Conservation (phyloP, 2,888 invertebrate species). For the Drosophila phalerata region DNA sequence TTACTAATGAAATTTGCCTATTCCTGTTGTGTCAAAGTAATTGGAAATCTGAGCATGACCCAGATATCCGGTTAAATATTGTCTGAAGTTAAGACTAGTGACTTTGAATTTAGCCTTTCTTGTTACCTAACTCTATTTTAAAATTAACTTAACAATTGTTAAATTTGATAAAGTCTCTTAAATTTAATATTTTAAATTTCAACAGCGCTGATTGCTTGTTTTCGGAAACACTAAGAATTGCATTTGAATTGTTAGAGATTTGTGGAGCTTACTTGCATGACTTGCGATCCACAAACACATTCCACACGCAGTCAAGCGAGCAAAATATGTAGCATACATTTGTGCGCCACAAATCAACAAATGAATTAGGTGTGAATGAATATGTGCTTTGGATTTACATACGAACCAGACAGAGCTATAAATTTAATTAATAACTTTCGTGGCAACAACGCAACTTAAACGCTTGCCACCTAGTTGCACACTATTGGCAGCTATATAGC, state of each 20-base stretch:
- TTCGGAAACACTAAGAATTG: not conserved
- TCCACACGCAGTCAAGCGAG: not conserved
- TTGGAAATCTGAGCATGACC: constrained; percentile 23
- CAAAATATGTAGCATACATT: constrained; percentile 29
- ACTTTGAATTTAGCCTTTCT: constrained; percentile 16
- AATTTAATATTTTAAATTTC: too few relatives aligned
- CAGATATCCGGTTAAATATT: constrained; percentile 16
- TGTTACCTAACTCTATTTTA: not conserved
- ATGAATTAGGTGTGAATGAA: constrained; percentile 1
- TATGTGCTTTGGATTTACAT: constrained; percentile 7
- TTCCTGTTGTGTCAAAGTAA: constrained; percentile 31
- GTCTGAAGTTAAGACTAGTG: not conserved
- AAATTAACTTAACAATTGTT: not conserved
- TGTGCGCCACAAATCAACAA: not conserved
- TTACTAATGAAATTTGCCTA: constrained; percentile 48
- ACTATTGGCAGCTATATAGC: constrained; percentile 17
- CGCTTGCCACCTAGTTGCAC: constrained; percentile 6
- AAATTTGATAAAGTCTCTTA: too few relatives aligned
- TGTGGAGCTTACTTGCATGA: not conserved
- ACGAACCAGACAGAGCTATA: constrained; percentile 1
- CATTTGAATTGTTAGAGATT: not conserved
- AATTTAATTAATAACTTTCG: constrained; percentile 15
- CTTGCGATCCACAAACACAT: not conserved
- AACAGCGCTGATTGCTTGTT: not conserved
- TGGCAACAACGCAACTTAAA: constrained; percentile 5